These are phyloP conservation scores for Cyanoderma ruficeps DNA, from an alignment of 2,113 vertebrate genomes.

Conservation along the genomic window DNA sequence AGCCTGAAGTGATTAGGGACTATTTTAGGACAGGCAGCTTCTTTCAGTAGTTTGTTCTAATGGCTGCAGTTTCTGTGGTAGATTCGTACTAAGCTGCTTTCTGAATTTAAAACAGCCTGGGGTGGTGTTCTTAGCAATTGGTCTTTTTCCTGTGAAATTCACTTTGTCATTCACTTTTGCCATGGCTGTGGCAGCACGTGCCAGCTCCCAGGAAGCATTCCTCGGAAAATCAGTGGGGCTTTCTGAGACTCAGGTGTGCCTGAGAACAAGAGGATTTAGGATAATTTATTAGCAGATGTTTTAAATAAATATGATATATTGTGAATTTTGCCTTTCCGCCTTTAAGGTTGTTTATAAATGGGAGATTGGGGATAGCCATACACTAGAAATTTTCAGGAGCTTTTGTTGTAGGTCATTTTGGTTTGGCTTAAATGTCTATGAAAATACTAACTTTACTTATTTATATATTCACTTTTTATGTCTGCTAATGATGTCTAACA, in stretches of 20 bases:
- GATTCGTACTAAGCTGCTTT: background rate
- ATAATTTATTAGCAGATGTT: background rate
- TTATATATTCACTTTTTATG: background rate
- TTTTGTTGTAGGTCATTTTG: background rate
- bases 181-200: background rate
- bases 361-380: background rate
- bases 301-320: background rate
- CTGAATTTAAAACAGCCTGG: background rate
- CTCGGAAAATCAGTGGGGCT: background rate
- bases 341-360: background rate
- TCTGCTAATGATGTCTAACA: background rate
- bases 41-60: background rate
- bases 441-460: background rate
- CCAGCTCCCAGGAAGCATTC: background rate
- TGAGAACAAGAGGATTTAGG: background rate
- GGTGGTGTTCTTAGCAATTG: rapidly evolving
- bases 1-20: too few species aligned
- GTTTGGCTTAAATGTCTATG: background rate
- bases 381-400: background rate
- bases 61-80: background rate
- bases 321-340: background rate
- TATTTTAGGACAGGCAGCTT: background rate
- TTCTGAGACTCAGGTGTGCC: background rate
- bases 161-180: background rate
- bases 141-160: background rate